Percentiles rank a stretch among this genome's conserved stretches.
phyloP scores from a whole-genome alignment of 2,113 vertebrate species.

The Plecturocebus donacophilus region DNA sequence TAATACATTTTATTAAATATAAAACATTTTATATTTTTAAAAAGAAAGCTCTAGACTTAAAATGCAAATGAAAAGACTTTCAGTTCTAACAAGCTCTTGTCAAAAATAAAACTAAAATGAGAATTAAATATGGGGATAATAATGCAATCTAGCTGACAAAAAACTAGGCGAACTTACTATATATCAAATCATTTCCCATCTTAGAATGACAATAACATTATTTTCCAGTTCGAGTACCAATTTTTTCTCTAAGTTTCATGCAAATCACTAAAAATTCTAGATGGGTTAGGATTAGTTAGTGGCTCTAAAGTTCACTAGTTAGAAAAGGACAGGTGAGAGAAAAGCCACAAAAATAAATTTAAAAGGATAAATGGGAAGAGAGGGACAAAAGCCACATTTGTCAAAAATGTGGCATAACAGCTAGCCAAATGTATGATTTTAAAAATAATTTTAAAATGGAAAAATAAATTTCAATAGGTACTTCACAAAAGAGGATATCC shows the following conservation, averaged over 20 bases:
- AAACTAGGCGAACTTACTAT: background rate
- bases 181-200: background rate
- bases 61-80: conserved; percentile 15
- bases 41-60: background rate
- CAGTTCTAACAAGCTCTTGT: background rate
- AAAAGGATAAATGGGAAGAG: background rate
- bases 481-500: background rate
- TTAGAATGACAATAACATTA: background rate
- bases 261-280: conserved; percentile 34
- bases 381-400: background rate
- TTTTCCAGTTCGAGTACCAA: background rate
- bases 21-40: conserved; percentile 53
- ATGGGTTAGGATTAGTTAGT: background rate
- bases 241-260: background rate
- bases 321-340: background rate
- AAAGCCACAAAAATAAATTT: background rate
- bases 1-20: background rate
- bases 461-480: background rate
- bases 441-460: background rate
- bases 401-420: background rate
- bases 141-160: background rate
- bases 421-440: background rate
- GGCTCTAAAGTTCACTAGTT: background rate
- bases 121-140: background rate
- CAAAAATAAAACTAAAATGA: conserved; percentile 18